Base-by-base conservation (phyloP, 1,140 invertebrate species). In the Sinonovacula constricta region DNA sequence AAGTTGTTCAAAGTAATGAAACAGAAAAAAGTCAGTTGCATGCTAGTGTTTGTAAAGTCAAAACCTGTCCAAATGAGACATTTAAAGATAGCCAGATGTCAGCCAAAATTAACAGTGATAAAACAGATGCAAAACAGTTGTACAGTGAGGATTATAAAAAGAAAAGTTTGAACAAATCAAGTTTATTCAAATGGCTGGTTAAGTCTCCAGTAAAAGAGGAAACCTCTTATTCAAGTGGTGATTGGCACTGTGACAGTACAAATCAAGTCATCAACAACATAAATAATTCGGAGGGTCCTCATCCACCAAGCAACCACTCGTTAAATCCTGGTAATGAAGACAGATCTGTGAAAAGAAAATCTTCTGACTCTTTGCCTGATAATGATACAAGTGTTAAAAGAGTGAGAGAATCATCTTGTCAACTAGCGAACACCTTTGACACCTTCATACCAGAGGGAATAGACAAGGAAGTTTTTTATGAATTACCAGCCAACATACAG, bases 401-500 rank as follows among this genome's bases (percentile, higher is more conserved):
- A n/a, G 10, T 39, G 24, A 0, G 14, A 31, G 3, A 68, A 18
- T 14, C 45, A 18, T 3, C n/a, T 62, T 15, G 36, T 15, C 10
- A n/a, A 14, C 3, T 60, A 14, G 45, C n/a, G n/a, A n/a, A 36
- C 18, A 7, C 14, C 24, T 12, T 33, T 31, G 59, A 26, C 3
- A 5, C 26, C 12, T 26, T 56, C 3, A 22, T 70, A 36, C 81
- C 81, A 59, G 12, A n/a, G 1, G 74, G 51, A 51, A 34, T 83
- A 14, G 81, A 83, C 51, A 22, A 49, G 10, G 33, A 49, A 2
- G 81, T 83, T 7, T 83, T 80, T 34, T 24, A 24, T 15, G 79
- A 83, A 31, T 63, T 83, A 14, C 81, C 81, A 30, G 4, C n/a
- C 49, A 63, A 78, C 24, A 83, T 83, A 31, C 78, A 83, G 45